Conservation (phyloP, 1,140 invertebrate genomes). For the Drosophila rhopaloa region DNA sequence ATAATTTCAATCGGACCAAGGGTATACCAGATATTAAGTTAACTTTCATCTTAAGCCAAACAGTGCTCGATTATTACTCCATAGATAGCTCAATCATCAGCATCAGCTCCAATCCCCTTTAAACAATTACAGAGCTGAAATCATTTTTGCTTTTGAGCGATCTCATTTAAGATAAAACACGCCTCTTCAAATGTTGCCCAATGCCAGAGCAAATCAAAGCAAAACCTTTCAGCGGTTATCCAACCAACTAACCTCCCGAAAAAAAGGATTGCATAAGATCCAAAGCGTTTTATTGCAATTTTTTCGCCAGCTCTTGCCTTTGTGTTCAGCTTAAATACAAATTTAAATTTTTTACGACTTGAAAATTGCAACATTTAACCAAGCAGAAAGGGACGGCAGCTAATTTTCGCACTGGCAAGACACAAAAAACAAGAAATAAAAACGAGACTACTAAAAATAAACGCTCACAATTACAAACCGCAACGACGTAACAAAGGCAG, state of each 20-base stretch:
- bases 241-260: conserved; percentile 32
- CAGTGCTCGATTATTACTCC: neutral
- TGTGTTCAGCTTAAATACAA: conserved; percentile 28
- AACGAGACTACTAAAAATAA: conserved; percentile 39
- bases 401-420: conserved; percentile 45
- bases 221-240: conserved; percentile 49
- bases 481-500: conserved; percentile 61
- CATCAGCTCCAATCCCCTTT: conserved; percentile 4
- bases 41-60: neutral
- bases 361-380: conserved; percentile 76
- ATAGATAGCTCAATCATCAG: conserved; percentile 7
- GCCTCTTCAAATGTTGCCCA: conserved; percentile 42
- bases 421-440: conserved; percentile 27
- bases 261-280: conserved; percentile 64
- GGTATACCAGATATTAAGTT: neutral
- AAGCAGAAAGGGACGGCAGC: conserved; percentile 45
- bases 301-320: conserved; percentile 25
- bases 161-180: conserved; percentile 66
- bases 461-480: conserved; percentile 43
- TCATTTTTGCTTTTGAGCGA: conserved; percentile 31
- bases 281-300: conserved; percentile 57
- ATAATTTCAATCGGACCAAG: neutral
- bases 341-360: conserved; percentile 71
- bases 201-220: conserved; percentile 23
- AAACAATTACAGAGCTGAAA: conserved; percentile 30